Evolutionary conservation across 92 coral and sea anemone genomes (phyloP).

Genomic region (Paramuricea clavata): DNA sequence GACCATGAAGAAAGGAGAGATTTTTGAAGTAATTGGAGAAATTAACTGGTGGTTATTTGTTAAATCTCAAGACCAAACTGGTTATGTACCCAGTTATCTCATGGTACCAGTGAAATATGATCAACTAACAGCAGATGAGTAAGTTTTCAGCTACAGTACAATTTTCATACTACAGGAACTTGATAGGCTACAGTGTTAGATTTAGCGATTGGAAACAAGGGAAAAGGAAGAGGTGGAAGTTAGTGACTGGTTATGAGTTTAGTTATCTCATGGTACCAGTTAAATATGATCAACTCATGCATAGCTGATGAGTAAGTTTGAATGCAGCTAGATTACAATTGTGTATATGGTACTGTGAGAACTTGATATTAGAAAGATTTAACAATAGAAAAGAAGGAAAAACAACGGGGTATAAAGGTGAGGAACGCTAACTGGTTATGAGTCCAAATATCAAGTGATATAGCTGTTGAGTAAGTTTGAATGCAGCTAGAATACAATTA

Average conservation of each 20-base stretch:
- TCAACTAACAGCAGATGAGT: conserved; percentile 77
- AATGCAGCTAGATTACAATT: not conserved
- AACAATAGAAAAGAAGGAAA: no score
- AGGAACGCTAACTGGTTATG: no score
- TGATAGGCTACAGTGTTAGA: no score
- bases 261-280: not conserved
- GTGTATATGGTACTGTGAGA: no score
- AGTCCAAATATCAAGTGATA: no score
- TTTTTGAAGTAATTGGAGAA: conserved; percentile 77
- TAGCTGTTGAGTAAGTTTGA: not conserved
- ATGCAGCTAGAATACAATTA: not conserved
- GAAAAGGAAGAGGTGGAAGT: no score
- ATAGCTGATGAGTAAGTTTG: not conserved
- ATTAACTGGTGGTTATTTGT: conserved; percentile 94
- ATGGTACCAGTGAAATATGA: conserved; percentile 80
- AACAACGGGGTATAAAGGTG: no score
- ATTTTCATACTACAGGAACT: no score
- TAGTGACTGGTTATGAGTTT: no score
- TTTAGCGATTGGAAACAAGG: not conserved
- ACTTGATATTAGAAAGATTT: no score
- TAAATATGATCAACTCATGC: not conserved
- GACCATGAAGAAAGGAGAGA: conserved; percentile 77
- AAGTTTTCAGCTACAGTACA: conserved; percentile 54
- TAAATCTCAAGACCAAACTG: conserved; percentile 66
- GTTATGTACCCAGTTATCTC: conserved; percentile 85